Conservation (phyloP, 2,797 vertebrate genomes). For the Enteromius paludinosus region DNA sequence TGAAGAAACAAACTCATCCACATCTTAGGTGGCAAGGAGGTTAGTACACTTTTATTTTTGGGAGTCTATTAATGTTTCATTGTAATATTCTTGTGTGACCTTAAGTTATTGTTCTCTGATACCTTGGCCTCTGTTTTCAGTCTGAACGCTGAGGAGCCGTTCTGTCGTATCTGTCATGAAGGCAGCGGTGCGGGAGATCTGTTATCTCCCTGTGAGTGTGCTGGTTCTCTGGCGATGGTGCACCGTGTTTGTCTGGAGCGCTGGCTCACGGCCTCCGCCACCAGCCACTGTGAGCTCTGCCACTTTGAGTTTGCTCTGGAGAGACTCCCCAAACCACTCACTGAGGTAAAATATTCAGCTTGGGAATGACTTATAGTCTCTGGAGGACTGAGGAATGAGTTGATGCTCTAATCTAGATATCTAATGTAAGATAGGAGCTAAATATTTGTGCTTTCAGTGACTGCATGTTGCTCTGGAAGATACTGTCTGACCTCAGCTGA, state of each 20-base stretch:
- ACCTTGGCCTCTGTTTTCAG: conserved; percentile 20
- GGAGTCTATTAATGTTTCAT: background rate
- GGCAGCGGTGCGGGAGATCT: conserved; percentile 62
- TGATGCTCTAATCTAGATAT: background rate
- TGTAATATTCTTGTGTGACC: background rate
- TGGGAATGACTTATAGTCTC: background rate
- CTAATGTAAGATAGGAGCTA: background rate
- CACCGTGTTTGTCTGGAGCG: conserved; percentile 75
- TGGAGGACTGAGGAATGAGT: background rate
- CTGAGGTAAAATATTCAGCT: conserved; percentile 65
- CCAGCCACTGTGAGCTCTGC: conserved; percentile 77
- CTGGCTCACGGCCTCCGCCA: conserved; percentile 76
- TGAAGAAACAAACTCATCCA: background rate
- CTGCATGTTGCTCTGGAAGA: background rate
- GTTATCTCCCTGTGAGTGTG: conserved; percentile 75
- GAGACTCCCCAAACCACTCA: conserved; percentile 69
- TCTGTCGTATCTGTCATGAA: conserved; percentile 80
- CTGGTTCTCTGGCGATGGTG: conserved; percentile 73
- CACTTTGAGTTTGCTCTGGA: conserved; percentile 73
- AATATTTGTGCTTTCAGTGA: background rate
- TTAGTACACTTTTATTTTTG: background rate
- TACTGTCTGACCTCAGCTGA: background rate
- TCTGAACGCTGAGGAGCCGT: conserved; percentile 66
- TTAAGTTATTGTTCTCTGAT: background rate
- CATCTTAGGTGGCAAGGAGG: background rate